Conservation (phyloP, 2,888 invertebrate genomes). For the Willowsia nigromaculata region DNA sequence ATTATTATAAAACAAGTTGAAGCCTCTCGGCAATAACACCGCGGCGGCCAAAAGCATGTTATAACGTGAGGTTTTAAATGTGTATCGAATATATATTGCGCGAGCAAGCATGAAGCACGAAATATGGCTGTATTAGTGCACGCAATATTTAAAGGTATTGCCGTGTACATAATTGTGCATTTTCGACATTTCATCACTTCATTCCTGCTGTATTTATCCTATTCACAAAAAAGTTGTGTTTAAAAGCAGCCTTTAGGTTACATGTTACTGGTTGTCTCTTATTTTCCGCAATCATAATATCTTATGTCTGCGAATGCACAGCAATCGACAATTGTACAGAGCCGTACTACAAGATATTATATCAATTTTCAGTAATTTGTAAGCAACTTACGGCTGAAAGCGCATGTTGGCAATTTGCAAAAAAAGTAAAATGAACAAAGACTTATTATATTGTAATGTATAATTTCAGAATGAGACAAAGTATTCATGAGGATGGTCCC, state of each 20-base stretch:
- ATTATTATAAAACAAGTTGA: no score
- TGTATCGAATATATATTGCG: conserved; percentile 48
- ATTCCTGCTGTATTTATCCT: no score
- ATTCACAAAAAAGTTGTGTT: no score
- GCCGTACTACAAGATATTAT: no score
- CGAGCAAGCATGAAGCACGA: conserved; percentile 54
- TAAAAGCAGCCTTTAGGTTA: no score
- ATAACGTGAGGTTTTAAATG: background rate
- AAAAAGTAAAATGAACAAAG: background rate
- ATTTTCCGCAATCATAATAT: no score
- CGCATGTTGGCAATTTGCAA: background rate
- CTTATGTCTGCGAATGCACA: no score
- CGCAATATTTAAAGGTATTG: conserved; percentile 23
- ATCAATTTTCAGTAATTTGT: background rate
- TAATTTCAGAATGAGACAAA: conserved; percentile 69
- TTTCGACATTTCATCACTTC: no score
- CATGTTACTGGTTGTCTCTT: no score
- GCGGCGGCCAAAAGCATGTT: background rate
- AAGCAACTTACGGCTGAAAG: no score
- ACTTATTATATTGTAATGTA: background rate
- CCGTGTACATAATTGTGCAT: background rate
- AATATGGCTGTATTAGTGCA: conserved; percentile 40
- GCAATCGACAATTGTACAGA: no score
- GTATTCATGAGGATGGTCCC: conserved; percentile 71
- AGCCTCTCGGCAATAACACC: background rate